Evolutionary conservation across 2,797 vertebrate species (phyloP).

Genomic region (Pangasius macronema): DNA sequence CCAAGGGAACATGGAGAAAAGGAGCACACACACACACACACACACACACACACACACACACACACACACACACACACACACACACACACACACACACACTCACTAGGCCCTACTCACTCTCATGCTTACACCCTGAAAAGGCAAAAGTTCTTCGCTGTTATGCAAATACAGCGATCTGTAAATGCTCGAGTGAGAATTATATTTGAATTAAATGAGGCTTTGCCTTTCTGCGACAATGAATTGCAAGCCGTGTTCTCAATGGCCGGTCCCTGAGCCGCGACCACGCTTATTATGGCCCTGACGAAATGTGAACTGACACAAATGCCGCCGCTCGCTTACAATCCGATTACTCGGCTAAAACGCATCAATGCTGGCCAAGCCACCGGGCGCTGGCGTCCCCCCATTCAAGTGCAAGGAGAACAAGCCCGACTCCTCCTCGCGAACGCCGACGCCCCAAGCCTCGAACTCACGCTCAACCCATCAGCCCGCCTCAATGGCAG

Average conservation of each 20-base stretch:
- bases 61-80: conserved; percentile 44
- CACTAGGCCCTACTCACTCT: conserved; percentile 40
- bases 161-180: conserved; percentile 90
- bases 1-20: conserved; percentile 58
- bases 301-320: conserved; percentile 99
- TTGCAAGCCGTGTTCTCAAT: conserved; percentile 82
- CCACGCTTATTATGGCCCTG: conserved; percentile 93
- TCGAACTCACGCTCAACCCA: conserved; percentile 86
- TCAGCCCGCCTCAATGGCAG: conserved; percentile 83
- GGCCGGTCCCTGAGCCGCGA: conserved; percentile 83
- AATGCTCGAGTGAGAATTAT: conserved; percentile 89
- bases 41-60: conserved; percentile 46
- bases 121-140: conserved; percentile 67
- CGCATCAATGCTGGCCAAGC: conserved; percentile 91
- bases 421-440: conserved; percentile 80
- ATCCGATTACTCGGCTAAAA: conserved; percentile 96
- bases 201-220: conserved; percentile 96
- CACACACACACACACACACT: conserved; percentile 44
- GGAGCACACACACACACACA: conserved; percentile 38
- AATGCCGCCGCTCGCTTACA: conserved; percentile 93
- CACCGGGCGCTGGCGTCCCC: conserved; percentile 86
- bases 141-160: conserved; percentile 90
- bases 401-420: conserved; percentile 84
- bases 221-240: conserved; percentile 79
- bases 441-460: conserved; percentile 85